Evolutionary conservation across 2,888 invertebrate species (phyloP), one percentile per base, ranked within the genome.

Genomic region (Actias luna): DNA sequence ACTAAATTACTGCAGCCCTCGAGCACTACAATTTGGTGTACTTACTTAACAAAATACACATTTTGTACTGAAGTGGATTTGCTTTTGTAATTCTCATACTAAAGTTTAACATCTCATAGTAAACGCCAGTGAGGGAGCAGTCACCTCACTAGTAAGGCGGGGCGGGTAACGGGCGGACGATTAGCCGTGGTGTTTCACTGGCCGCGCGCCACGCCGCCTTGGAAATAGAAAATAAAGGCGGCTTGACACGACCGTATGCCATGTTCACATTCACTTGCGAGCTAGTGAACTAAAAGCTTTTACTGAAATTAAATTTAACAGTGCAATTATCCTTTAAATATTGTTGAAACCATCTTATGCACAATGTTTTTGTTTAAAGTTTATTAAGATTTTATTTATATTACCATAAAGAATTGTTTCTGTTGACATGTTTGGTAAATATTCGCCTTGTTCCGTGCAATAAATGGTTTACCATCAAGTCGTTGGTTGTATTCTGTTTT

Each of bases 221-320:
- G 84, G 85, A 89, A 88, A 91, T 89, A 89, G 91, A 90, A 90
- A 89, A 91, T 89, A 91, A 88, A 89, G 85, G 84, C 84, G 77
- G 73, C 80, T 81, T 84, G 85, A 87, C 89, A 85, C 77, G 80
- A 78, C 71, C 79, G 71, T 63, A 69, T 64, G 75, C 69, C 66
- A 64, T 71, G 74, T 82, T 80, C 66, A 67, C 67, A 71, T 67
- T 65, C 63, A 65, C 71, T 68, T 60, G 60, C 59, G 35, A 58
- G 69, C 72, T 59, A 76, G 75, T 71, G 35, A n/a, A 65, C 69
- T 72, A 42, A 62, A 62, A 69, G 61, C 65, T 65, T 65, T 67
- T 63, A 65, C 63, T 66, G 61, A 61, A 58, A 64, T 64, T 58
- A 58, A 55, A 55, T 55, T 29, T 4, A 29, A 5, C 27, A 29